Evolutionary conservation across 2,113 vertebrate genomes (phyloP).

Genomic region (Brevimyrus niger): DNA sequence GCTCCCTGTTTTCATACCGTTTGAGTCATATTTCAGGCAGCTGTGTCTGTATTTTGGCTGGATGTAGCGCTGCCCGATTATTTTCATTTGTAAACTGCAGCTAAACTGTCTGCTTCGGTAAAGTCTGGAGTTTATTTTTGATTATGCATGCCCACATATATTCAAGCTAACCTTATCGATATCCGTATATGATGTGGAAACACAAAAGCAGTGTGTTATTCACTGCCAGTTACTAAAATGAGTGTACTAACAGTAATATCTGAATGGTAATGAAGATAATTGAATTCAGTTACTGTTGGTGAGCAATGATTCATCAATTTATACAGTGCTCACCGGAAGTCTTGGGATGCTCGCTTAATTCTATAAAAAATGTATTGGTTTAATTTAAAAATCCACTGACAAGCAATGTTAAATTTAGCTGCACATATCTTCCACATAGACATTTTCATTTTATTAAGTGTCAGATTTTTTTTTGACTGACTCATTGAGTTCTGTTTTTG

Average conservation of each 20-base stretch:
- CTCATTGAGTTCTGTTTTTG: neutral
- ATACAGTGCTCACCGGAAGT: neutral
- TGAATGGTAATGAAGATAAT: neutral
- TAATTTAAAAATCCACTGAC: neutral
- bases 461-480: neutral
- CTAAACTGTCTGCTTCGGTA: neutral
- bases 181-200: neutral
- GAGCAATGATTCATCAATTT: neutral
- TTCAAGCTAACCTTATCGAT: neutral
- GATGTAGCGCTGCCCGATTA: neutral
- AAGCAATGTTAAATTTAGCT: neutral
- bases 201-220: neutral
- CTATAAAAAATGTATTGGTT: neutral
- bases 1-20: slow-evolving; percentile 1
- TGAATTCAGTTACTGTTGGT: neutral
- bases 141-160: neutral
- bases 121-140: neutral
- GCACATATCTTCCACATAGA: neutral
- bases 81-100: slow-evolving; percentile 15
- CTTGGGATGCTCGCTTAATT: neutral
- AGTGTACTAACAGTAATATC: neutral
- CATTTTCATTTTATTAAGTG: neutral
- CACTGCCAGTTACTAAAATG: neutral
- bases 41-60: slow-evolving; percentile 23
- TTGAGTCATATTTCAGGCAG: slow-evolving; percentile 9